Percentiles rank a stretch among this genome's conserved stretches.
Conservation (phyloP, 2,113 vertebrate genomes). For the Sander vitreus region DNA sequence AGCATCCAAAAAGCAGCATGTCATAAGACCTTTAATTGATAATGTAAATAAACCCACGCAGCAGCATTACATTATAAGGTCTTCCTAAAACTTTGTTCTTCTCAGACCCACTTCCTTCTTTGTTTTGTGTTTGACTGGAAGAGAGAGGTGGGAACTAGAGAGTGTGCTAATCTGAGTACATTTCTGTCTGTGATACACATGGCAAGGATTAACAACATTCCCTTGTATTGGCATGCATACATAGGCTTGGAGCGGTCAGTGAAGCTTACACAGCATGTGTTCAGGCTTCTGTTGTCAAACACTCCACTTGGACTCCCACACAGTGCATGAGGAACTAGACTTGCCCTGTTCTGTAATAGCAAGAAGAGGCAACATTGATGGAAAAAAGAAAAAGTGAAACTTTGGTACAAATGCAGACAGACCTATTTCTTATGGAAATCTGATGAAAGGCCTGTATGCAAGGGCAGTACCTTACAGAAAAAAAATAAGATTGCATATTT, state of each 20-base stretch:
- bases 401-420: background rate
- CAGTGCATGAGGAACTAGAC: background rate
- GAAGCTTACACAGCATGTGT: conserved; percentile 44
- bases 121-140: background rate
- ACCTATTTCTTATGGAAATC: conserved; percentile 1
- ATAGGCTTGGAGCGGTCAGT: conserved; percentile 13
- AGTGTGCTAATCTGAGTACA: background rate
- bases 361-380: background rate
- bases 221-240: conserved; percentile 6
- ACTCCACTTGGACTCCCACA: conserved; percentile 35
- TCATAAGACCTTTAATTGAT: background rate
- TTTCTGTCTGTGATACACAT: background rate
- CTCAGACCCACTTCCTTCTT: too few species aligned
- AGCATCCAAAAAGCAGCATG: too few species aligned
- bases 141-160: background rate
- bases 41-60: background rate
- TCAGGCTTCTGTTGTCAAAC: conserved; percentile 48
- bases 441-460: background rate
- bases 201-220: conserved; percentile 4
- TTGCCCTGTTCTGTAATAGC: conserved; percentile 15
- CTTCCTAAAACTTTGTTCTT: background rate
- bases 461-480: background rate
- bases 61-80: background rate
- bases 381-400: background rate
- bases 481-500: background rate